phyloP scores from a whole-genome alignment of 2,113 vertebrate species.

The Eubucco bourcierii region DNA sequence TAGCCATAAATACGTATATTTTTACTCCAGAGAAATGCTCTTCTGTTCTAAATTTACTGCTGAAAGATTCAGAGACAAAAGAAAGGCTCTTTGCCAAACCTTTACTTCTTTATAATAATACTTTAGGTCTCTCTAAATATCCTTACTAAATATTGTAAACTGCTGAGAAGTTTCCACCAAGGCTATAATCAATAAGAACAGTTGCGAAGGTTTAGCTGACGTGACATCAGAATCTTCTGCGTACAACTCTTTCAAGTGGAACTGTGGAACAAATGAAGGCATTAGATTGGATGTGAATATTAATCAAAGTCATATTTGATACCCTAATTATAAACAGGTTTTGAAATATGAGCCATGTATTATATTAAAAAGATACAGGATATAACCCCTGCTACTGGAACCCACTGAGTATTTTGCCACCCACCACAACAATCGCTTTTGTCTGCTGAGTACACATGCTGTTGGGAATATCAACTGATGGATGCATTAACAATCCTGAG shows the following conservation, averaged over 20 bases:
- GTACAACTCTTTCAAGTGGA: constrained; percentile 29
- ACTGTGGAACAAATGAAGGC: constrained; percentile 36
- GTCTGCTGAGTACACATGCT: constrained; percentile 14
- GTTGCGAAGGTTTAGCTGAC: constrained; percentile 55
- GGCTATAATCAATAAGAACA: constrained; percentile 59
- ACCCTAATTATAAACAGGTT: constrained; percentile 57
- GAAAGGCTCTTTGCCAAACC: constrained; percentile 71
- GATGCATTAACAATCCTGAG: background rate
- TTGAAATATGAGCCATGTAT: constrained; percentile 57
- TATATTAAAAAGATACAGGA: constrained; percentile 66
- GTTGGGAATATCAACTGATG: background rate
- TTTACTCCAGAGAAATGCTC: constrained; percentile 74
- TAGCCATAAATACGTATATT: constrained; percentile 77
- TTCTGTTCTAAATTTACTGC: constrained; percentile 82
- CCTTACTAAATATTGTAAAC: constrained; percentile 57
- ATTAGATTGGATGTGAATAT: constrained; percentile 62
- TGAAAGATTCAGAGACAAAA: constrained; percentile 78
- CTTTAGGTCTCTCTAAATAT: constrained; percentile 60
- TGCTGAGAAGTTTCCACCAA: constrained; percentile 64
- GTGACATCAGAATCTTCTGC: background rate
- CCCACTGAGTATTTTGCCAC: constrained; percentile 28
- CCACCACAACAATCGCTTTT: constrained; percentile 50
- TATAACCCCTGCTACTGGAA: constrained; percentile 65
- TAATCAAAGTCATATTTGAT: constrained; percentile 68
- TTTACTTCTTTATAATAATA: constrained; percentile 66